phyloP scores from a whole-genome alignment of 2,888 invertebrate species.

The Nymphalis c-album region DNA sequence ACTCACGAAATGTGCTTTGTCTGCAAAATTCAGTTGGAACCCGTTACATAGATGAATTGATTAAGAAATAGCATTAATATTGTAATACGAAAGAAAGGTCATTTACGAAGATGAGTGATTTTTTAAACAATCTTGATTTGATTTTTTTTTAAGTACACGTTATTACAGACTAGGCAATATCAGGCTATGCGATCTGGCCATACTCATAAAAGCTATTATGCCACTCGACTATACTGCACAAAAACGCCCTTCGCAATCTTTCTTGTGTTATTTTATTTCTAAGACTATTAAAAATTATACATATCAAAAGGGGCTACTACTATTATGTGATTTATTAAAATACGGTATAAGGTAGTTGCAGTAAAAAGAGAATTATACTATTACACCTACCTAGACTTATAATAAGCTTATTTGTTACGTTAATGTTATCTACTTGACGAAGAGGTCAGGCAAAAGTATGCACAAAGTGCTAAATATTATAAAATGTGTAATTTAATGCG shows the following conservation, averaged over 20 bases:
- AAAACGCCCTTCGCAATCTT: background rate
- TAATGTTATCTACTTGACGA: too few relatives aligned
- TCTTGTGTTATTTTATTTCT: background rate
- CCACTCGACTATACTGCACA: background rate
- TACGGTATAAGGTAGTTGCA: too few relatives aligned
- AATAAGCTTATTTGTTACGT: too few relatives aligned
- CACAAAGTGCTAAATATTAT: too few relatives aligned
- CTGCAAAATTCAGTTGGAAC: background rate
- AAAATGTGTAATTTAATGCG: too few relatives aligned
- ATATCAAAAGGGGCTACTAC: too few relatives aligned
- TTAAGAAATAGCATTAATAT: constrained; percentile 36
- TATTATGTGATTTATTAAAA: too few relatives aligned
- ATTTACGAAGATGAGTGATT: background rate
- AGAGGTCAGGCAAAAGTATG: too few relatives aligned
- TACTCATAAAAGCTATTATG: background rate
- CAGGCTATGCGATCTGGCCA: background rate
- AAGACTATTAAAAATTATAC: background rate
- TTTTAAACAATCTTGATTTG: background rate
- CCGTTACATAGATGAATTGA: constrained; percentile 38
- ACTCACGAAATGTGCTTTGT: background rate
- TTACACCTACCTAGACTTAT: too few relatives aligned
- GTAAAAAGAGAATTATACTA: too few relatives aligned
- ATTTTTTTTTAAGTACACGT: too few relatives aligned
- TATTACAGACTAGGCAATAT: background rate
- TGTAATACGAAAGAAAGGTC: constrained; percentile 29